Evolutionary conservation across 2,113 vertebrate genomes (phyloP), one percentile per base, ranked within the genome.

Genomic region (Petrocephalus zakoni): DNA sequence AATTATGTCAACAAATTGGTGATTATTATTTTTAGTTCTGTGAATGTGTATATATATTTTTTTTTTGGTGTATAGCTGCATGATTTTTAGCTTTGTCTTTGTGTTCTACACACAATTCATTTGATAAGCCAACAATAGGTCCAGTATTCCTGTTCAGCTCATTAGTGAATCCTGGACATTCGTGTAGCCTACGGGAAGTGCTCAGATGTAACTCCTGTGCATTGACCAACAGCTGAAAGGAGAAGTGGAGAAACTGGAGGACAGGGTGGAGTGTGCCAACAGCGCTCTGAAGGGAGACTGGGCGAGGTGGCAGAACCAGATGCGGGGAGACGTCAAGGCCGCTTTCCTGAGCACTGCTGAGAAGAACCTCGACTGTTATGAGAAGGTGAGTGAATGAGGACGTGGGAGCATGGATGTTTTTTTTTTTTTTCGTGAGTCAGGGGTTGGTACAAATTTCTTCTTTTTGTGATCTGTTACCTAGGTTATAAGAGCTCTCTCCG

Each of bases 211-310:
- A 85, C 49, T 49, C 25, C 52, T 82, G 17, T 87, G 34, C 37
- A 5, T 87, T 58, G 19, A 61, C 34, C 21, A 0, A 8, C 93
- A 99, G 97, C 94, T 98, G 88, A 96, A 95, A 90, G 96, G 96
- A 83, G 98, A 98, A 90, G 96, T 98, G 89, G 97, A 97, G 2
- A 96, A 93, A 90, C 95, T 98, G 87, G 96, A 98, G 88, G 97
- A 99, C 90, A 96, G 95, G 88, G 90, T 97, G 52, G 98, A 98
- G 93, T 95, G 92, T 52, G 97, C 98, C 90, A 98, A 98, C 92
- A 97, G 95, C 0, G 95, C 97, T 72, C 89, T 99, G 91, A 97
- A 96, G 88, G 96, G 95, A 0, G 98, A 99, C 10, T 99, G 98
- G 98, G 93, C 94, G 75, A 95, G 96, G 90, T 99, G 98, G 98